These are phyloP conservation scores for Gambusia affinis DNA, from an alignment of 2,113 vertebrate genomes.

Conservation along the genomic window DNA sequence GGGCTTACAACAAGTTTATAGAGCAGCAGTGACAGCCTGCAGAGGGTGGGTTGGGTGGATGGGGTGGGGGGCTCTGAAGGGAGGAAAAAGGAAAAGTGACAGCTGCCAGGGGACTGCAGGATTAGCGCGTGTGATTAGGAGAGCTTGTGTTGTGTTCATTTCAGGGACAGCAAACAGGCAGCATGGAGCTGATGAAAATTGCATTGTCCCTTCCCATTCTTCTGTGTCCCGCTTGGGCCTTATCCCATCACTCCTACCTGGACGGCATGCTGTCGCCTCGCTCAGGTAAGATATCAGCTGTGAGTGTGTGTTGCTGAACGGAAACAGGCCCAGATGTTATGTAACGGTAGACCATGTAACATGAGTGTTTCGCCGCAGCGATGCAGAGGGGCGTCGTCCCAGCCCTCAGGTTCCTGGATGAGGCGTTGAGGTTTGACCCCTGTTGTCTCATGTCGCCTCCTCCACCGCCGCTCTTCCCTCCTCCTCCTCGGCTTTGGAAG, in stretches of 20 bases:
- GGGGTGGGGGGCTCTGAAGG: constrained; percentile 40
- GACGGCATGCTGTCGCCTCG: constrained; percentile 81
- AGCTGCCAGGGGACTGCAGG: constrained; percentile 43
- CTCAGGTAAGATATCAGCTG: constrained; percentile 76
- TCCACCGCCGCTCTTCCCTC: constrained; percentile 90
- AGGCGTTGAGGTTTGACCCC: constrained; percentile 77
- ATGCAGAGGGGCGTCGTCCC: neutral
- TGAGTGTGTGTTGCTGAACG: neutral
- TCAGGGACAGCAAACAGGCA: constrained; percentile 51
- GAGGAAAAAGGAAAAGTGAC: constrained; percentile 35
- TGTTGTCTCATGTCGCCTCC: constrained; percentile 86
- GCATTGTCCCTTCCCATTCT: constrained; percentile 84
- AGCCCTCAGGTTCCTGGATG: constrained; percentile 83
- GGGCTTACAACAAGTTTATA: constrained; percentile 63
- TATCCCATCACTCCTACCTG: constrained; percentile 73
- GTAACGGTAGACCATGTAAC: neutral
- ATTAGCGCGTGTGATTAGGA: constrained; percentile 22
- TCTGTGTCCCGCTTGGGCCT: constrained; percentile 79
- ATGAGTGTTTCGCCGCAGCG: neutral
- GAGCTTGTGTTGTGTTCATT: constrained; percentile 7
- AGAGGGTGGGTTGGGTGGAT: constrained; percentile 10
- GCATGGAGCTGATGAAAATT: constrained; percentile 79
- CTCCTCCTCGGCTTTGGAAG: constrained; percentile 81
- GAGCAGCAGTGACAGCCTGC: constrained; percentile 16
- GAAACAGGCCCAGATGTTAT: neutral